A percentile compares a stretch with the other conserved stretches of the same genome.
phyloP scores from a whole-genome alignment of 2,888 invertebrate species.

The Proisotoma minuta region DNA sequence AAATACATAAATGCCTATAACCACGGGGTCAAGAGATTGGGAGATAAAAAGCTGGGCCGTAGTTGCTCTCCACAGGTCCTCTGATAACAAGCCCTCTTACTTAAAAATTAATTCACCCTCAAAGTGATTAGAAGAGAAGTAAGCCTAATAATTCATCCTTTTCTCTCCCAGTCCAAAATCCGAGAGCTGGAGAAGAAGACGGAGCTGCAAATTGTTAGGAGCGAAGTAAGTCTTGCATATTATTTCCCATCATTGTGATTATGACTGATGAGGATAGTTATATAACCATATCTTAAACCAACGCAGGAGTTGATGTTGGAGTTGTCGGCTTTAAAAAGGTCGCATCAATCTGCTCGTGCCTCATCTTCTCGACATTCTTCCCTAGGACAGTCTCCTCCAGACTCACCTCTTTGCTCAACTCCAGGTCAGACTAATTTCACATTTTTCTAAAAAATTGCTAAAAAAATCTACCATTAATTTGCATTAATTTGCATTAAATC shows the following conservation, averaged over 20 bases:
- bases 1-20: too few species aligned
- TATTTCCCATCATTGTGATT: too few species aligned
- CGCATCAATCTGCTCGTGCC: slow-evolving; percentile 48
- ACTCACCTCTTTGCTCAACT: slow-evolving; percentile 47
- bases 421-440: slow-evolving; percentile 43
- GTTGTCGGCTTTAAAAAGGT: slow-evolving; percentile 65
- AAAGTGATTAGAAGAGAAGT: too few species aligned
- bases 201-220: slow-evolving; percentile 62
- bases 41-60: too few species aligned
- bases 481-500: not conserved
- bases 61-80: too few species aligned
- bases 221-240: too few species aligned
- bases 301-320: slow-evolving; percentile 81
- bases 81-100: too few species aligned
- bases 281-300: too few species aligned
- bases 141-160: too few species aligned
- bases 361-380: slow-evolving; percentile 47
- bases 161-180: slow-evolving; percentile 51
- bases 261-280: too few species aligned
- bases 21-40: too few species aligned
- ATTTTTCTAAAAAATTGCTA: not conserved
- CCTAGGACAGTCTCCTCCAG: slow-evolving; percentile 45
- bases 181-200: slow-evolving; percentile 90
- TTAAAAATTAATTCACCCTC: too few species aligned
- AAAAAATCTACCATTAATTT: not conserved